phyloP scores from a whole-genome alignment of 2,797 vertebrate species.

The Threskiornis aethiopicus region DNA sequence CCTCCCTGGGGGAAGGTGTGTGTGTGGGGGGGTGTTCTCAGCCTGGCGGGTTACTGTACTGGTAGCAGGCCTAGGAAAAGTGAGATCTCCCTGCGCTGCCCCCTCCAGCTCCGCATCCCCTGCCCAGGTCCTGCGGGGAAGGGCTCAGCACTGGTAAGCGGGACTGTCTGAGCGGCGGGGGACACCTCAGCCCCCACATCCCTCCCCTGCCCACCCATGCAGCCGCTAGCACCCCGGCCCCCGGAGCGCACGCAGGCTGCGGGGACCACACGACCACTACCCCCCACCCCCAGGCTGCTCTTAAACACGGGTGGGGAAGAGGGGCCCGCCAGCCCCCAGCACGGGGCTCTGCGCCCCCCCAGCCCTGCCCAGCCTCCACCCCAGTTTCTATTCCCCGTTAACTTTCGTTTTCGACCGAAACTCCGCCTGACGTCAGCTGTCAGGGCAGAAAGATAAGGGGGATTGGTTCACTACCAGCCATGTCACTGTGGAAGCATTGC shows the following conservation, averaged over 20 bases:
- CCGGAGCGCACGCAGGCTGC: accelerated
- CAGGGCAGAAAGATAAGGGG: accelerated
- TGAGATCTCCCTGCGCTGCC: not conserved
- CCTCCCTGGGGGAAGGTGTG: too few species aligned
- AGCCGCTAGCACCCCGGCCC: accelerated
- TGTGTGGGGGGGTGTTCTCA: not conserved
- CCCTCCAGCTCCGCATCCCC: not conserved
- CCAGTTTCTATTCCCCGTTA: not conserved
- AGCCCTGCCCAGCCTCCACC: accelerated
- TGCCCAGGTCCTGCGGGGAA: too few species aligned
- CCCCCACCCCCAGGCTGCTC: accelerated
- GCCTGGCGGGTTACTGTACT: accelerated
- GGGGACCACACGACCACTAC: accelerated
- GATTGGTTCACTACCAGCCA: too few species aligned
- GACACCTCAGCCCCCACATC: not conserved
- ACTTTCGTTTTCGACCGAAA: not conserved
- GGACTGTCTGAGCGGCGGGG: not conserved
- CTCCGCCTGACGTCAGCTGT: accelerated
- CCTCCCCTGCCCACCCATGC: not conserved
- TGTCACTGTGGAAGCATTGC: accelerated
- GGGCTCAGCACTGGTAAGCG: not conserved
- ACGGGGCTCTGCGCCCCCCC: not conserved
- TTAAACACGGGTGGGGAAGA: accelerated
- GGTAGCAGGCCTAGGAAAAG: not conserved
- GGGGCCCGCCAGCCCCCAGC: too few species aligned